Evolutionary conservation across 2,113 vertebrate species (phyloP).

Genomic region (Cinclus cinclus): DNA sequence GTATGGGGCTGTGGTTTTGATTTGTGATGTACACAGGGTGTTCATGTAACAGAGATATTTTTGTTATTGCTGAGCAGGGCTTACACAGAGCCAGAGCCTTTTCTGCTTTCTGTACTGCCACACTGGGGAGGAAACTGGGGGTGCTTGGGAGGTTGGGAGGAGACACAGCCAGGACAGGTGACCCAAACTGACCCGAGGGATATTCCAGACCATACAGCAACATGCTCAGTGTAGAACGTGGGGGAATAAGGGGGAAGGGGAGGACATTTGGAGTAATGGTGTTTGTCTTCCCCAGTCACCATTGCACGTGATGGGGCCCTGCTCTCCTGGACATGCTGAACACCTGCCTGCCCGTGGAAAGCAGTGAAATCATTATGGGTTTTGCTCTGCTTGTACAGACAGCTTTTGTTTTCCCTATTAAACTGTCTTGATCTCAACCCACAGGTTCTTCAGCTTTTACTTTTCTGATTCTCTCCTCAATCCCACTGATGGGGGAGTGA

Average conservation of each 20-base stretch:
- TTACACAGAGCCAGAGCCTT: not conserved
- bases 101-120: not conserved
- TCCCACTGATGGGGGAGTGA: not conserved
- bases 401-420: not conserved
- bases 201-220: not conserved
- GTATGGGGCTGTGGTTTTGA: not conserved
- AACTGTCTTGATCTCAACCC: not conserved
- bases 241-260: fast-evolving
- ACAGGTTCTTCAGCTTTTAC: not conserved
- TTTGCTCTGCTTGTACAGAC: not conserved
- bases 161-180: not conserved
- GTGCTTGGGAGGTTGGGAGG: not conserved
- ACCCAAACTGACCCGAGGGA: not conserved
- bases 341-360: not conserved
- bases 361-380: not conserved
- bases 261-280: not conserved
- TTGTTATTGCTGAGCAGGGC: not conserved
- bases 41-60: not conserved
- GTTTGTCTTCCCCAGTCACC: not conserved
- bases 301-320: fast-evolving
- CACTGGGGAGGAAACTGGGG: fast-evolving
- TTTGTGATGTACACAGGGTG: not conserved
- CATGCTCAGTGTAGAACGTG: fast-evolving
- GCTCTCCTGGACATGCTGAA: not conserved
- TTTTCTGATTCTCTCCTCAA: not conserved